These are phyloP conservation scores for Eristalis tenax DNA, from an alignment of 2,888 invertebrate species.

Conservation along the genomic window DNA sequence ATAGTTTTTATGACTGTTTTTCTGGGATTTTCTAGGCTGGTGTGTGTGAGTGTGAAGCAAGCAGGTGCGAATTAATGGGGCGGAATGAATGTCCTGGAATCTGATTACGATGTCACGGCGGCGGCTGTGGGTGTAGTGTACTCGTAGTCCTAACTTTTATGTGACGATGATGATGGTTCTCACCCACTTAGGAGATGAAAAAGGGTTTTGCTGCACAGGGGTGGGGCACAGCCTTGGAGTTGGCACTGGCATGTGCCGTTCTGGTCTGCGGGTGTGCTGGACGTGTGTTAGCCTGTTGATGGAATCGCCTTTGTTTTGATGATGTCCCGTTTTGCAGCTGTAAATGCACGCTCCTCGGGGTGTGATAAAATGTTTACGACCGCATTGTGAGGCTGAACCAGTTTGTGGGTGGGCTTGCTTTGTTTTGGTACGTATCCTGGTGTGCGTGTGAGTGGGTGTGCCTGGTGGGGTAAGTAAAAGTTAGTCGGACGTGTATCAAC, in stretches of 20 bases:
- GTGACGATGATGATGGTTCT: slow-evolving; percentile 14
- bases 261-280: not conserved
- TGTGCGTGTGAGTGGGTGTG: not conserved
- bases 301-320: not conserved
- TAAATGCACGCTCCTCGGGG: not conserved
- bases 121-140: slow-evolving; percentile 12
- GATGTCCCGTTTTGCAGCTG: not conserved
- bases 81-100: slow-evolving; percentile 46
- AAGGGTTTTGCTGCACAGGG: not conserved
- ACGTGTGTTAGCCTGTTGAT: not conserved
- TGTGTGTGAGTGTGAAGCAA: not conserved
- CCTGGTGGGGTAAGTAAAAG: not conserved
- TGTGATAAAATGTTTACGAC: slow-evolving; percentile 1
- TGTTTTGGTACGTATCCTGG: not conserved
- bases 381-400: not conserved
- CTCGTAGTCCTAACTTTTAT: slow-evolving; percentile 4
- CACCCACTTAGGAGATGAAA: slow-evolving; percentile 32
- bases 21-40: not conserved
- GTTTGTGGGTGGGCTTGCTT: not conserved
- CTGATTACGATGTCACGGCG: slow-evolving; percentile 42
- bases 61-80: slow-evolving; percentile 57
- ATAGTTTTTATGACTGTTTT: slow-evolving; percentile 41
- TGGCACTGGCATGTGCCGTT: not conserved
- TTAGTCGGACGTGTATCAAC: not conserved
- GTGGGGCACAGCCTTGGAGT: not conserved